Percentiles rank a stretch among this genome's conserved stretches.
These are phyloP conservation scores for Metaphire vulgaris DNA, from an alignment of 1,140 invertebrate genomes.

Conservation along the genomic window DNA sequence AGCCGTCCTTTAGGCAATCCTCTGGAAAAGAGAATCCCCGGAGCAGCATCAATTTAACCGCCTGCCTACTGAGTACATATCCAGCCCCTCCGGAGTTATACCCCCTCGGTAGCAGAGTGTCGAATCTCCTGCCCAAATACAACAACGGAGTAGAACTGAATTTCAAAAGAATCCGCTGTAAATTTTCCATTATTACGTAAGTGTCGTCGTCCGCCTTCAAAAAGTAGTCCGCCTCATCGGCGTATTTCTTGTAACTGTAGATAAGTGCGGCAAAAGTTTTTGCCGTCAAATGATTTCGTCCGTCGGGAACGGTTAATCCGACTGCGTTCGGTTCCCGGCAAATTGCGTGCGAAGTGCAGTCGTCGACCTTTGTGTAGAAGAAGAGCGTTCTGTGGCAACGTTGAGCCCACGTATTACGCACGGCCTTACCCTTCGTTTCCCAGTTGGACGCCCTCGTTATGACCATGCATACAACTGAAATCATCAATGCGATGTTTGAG, in stretches of 20 bases:
- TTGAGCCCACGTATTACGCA: background rate
- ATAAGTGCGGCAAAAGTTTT: background rate
- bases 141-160: background rate
- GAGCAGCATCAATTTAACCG: background rate
- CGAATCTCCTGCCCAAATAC: background rate
- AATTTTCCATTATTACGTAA: background rate
- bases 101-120: background rate
- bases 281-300: background rate
- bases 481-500: no score
- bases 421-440: background rate
- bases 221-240: background rate
- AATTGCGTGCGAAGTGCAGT: background rate
- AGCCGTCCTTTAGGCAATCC: no score
- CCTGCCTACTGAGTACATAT: background rate
- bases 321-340: background rate
- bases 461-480: background rate
- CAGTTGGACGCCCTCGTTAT: background rate
- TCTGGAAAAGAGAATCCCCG: no score
- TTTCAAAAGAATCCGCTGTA: background rate
- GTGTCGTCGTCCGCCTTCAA: background rate
- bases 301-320: background rate
- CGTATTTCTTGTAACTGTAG: background rate
- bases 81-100: background rate
- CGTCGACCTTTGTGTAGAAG: background rate
- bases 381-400: background rate